Evolutionary conservation across 1,140 invertebrate genomes (phyloP).

Genomic region (Pectinophora gossypiella): DNA sequence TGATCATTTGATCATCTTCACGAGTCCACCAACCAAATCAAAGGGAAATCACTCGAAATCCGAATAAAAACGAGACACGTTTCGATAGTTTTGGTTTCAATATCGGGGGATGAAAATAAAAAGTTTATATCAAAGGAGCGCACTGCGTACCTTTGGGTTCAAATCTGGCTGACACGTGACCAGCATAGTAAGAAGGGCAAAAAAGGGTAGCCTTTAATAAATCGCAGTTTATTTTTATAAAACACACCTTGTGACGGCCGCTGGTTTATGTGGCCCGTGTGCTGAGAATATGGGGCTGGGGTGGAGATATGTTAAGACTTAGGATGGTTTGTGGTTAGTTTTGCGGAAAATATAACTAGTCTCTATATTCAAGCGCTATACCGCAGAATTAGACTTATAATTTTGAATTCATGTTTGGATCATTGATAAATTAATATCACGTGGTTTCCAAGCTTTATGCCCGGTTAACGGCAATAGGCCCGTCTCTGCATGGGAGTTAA

Average conservation of each 20-base stretch:
- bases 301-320: conserved; percentile 4
- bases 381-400: no score
- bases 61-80: conserved; percentile 25
- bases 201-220: conserved; percentile 47
- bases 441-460: no score
- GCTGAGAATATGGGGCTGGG: conserved; percentile 20
- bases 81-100: conserved; percentile 34
- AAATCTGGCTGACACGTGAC: conserved; percentile 60
- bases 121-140: conserved; percentile 45
- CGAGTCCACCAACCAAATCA: neutral
- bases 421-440: no score
- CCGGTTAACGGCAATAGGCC: no score
- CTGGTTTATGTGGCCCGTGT: conserved; percentile 23
- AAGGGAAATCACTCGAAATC: neutral
- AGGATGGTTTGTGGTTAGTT: no score
- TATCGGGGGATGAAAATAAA: conserved; percentile 29
- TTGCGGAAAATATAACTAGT: no score
- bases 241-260: conserved; percentile 25
- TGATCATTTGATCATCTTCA: no score
- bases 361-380: no score
- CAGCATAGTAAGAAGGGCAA: conserved; percentile 9
- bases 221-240: conserved; percentile 26
- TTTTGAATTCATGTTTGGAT: no score
- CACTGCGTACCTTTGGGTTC: conserved; percentile 41
- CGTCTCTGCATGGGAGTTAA: no score